Evolutionary conservation across 37 sponge, comb jelly and placozoan species (phyloP), one percentile per base, ranked within the genome.

Genomic region (Eunapius fragilis): DNA sequence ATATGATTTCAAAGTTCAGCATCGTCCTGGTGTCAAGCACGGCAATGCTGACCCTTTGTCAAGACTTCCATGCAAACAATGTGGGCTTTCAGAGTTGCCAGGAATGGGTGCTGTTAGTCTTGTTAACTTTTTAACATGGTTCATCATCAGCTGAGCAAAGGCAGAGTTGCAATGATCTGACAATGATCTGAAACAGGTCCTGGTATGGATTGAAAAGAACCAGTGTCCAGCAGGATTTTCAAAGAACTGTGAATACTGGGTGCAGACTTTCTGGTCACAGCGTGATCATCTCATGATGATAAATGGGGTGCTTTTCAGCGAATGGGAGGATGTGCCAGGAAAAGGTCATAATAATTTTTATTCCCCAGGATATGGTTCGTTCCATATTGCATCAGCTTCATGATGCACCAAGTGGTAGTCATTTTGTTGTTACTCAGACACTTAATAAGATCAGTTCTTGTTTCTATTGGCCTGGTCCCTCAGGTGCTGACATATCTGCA

Each of bases 11-110:
- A 37, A 33, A 11, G 0, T 77, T 11, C 34, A 14, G 13, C 78
- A 77, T 36, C 45, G 45, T 41, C 26, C 24, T 34, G 78, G 78
- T 26, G 14, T 36, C 34, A 34, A 77, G 1, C 78, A 77, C 37
- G 24, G 41, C 26, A 77, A 77, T 77, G 78, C 78, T 37, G 78
- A 77, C 33, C 35, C 45, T 72, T 71, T 82, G 72, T 82, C 82
- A 30, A 70, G 82, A 49, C 68, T n/a, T 31, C 68, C 80, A 26
- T 79, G 80, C 67, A 34, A 37, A 4, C 80, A 79, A 24, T 79
- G 68, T 35, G 38, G 38, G 30, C 73, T 30, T 2, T 58, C 58
- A 58, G 58, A 58, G 58, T 19, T 58, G 58, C 22, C 58, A 19
- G 58, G 17, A 58, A 58, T 58, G 22, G 58, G 7, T 17, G 58